Percentiles rank a stretch among this genome's conserved stretches.
Conservation (phyloP, 2,113 vertebrate genomes). For the Cichladusa arquata region DNA sequence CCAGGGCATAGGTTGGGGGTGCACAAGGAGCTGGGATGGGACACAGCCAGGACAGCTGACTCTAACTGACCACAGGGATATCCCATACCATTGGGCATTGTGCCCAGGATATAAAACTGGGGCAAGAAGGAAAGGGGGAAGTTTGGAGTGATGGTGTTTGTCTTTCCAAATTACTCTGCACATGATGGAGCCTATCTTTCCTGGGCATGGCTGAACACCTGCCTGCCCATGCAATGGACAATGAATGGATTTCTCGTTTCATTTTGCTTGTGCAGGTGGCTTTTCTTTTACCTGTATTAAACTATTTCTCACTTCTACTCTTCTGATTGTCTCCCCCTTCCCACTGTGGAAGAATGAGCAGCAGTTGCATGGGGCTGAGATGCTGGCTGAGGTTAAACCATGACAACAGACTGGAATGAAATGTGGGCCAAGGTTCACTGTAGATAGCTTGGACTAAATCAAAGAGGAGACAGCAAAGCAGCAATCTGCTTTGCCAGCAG, state of each 20-base stretch:
- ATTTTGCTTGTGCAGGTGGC: neutral
- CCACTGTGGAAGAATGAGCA: neutral
- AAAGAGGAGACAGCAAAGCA: neutral
- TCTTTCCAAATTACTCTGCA: neutral
- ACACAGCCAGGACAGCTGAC: neutral
- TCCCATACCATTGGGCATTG: neutral
- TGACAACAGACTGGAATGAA: neutral
- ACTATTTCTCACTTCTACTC: neutral
- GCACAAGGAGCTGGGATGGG: neutral
- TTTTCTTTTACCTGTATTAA: neutral
- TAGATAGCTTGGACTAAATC: neutral
- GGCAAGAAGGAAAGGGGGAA: neutral
- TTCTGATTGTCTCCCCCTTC: neutral
- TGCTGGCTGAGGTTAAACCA: neutral
- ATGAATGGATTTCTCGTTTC: neutral
- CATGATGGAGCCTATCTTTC: neutral
- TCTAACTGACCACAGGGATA: neutral
- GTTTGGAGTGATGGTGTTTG: neutral
- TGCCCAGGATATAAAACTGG: neutral
- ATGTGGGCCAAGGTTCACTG: neutral
- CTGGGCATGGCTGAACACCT: neutral
- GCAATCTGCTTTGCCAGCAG: neutral
- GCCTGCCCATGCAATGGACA: neutral
- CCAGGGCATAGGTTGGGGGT: neutral
- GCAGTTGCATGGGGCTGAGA: neutral